Conservation (phyloP, 2,113 vertebrate species). For the Trematomus loennbergii region DNA sequence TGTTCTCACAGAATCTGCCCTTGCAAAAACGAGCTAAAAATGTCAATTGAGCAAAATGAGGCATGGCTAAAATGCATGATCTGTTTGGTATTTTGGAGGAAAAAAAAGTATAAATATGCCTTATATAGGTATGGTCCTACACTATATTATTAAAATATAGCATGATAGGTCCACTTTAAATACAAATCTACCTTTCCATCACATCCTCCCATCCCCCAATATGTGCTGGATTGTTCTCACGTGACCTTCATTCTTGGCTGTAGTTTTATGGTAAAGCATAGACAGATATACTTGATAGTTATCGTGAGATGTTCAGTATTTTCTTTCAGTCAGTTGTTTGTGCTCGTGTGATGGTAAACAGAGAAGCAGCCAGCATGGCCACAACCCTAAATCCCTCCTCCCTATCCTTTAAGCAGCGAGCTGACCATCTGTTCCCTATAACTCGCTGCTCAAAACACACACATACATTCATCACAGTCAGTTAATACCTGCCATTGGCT, state of each 20-base stretch:
- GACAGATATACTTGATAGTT: not conserved
- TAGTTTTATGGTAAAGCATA: not conserved
- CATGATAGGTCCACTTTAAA: no score
- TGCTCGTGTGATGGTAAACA: conserved; percentile 60
- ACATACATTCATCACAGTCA: not conserved
- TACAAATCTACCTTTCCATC: not conserved
- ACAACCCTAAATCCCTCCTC: conserved; percentile 66
- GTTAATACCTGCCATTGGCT: not conserved
- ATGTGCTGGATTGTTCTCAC: not conserved
- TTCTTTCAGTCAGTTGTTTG: conserved; percentile 50
- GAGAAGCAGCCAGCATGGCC: conserved; percentile 33
- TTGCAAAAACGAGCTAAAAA: no score
- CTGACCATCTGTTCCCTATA: conserved; percentile 80
- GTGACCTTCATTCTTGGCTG: not conserved
- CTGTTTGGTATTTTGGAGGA: no score
- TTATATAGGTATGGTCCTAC: no score
- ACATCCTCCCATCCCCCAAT: not conserved
- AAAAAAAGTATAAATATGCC: no score
- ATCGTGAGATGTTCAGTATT: not conserved
- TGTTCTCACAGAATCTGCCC: no score
- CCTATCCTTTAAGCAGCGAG: conserved; percentile 78
- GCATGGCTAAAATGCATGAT: no score
- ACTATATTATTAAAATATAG: no score
- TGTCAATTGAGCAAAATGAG: no score
- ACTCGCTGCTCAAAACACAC: conserved; percentile 52